These are phyloP conservation scores for Pseudotriccus pelzelni DNA, from an alignment of 2,797 vertebrate species.

Conservation along the genomic window DNA sequence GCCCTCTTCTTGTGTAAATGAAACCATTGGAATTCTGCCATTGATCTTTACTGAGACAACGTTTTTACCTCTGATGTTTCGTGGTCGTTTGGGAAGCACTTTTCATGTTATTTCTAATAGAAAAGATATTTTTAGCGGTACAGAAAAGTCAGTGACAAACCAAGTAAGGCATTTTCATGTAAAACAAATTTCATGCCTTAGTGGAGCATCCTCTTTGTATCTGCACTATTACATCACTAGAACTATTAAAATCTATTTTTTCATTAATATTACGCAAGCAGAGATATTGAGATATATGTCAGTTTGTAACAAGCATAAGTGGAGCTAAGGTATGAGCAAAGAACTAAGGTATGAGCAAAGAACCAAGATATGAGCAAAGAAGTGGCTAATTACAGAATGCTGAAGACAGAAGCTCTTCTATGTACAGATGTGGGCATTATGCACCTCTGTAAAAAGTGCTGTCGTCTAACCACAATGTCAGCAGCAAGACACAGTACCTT, in stretches of 20 bases:
- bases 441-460: fast-evolving
- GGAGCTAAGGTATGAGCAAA: not conserved
- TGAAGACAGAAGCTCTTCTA: not conserved
- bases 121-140: not conserved
- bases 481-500: not conserved
- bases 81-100: not conserved
- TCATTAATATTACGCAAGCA: not conserved
- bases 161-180: not conserved
- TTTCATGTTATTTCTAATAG: not conserved
- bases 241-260: not conserved
- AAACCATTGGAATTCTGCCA: not conserved
- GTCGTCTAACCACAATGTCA: not conserved
- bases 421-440: not conserved
- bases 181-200: not conserved
- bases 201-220: not conserved
- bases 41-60: not conserved
- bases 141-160: not conserved
- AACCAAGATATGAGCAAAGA: not conserved
- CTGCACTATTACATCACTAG: not conserved
- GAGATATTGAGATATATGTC: not conserved
- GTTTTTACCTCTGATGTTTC: not conserved
- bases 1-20: not conserved
- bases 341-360: not conserved
- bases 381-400: not conserved
- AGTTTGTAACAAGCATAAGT: not conserved